Evolutionary conservation across 2,113 vertebrate species (phyloP), one percentile per base, ranked within the genome.

Genomic region (Dermatemys mawii): DNA sequence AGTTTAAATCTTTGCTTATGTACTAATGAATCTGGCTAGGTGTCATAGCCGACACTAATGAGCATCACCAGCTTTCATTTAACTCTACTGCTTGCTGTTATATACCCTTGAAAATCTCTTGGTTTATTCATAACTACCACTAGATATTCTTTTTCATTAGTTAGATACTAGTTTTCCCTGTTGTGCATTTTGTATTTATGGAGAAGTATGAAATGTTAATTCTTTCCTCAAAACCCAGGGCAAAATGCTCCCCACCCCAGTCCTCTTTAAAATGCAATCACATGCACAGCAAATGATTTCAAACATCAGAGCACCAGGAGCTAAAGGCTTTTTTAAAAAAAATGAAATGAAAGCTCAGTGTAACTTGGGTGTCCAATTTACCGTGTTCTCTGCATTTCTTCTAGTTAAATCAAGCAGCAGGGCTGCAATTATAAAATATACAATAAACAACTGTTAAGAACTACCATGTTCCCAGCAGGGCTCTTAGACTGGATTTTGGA

Each of bases 91-190:
- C 83, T 97, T 89, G 80, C 90, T 60, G 24, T 91, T 87, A 89
- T 5, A 90, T 67, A 88, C 84, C 89, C 90, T 75, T 86, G 73
- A 95, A 95, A 87, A 89, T 94, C 86, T 90, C 80, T 86, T 96
- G 89, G 84, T 92, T 97, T 96, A 94, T 95, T 97, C 91, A 97
- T 86, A 86, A 91, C 81, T 88, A 93, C 90, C 55, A 86, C 81
- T 73, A 87, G 78, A 93, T 90, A 96, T 90, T 96, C 81, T 93
- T 97, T 96, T 94, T 96, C 95, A 95, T 97, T 96, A 96, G 85
- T 78, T 49, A 86, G 83, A 95, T 84, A 84, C 84, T 60, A 84
- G 83, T 95, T 95, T 96, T 93, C 63, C 85, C 95, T 92, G 48
- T 90, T 97, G 88, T 88, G 84, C 46, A 60, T 92, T 96, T 91